phyloP scores from a whole-genome alignment of 2,888 invertebrate species.

The Rhogogaster chlorosoma region DNA sequence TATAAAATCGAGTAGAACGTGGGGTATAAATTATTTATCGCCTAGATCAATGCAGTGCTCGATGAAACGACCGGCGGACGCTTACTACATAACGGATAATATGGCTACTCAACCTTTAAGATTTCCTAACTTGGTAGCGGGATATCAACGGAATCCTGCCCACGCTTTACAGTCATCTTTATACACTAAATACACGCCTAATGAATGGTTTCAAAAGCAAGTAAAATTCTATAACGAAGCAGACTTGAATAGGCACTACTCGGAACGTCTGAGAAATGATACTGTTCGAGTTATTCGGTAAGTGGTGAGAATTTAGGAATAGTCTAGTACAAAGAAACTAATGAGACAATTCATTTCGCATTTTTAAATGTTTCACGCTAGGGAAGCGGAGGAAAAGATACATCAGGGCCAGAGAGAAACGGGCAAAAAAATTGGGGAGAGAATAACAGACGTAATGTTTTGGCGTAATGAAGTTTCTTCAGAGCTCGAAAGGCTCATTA shows the following conservation, averaged over 20 bases:
- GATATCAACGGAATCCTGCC: slow-evolving; percentile 90
- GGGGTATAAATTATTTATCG: not conserved
- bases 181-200: slow-evolving; percentile 94
- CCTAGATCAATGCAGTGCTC: slow-evolving; percentile 85
- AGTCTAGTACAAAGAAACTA: not conserved
- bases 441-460: slow-evolving; percentile 94
- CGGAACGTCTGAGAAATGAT: slow-evolving; percentile 90
- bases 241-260: slow-evolving; percentile 91
- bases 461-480: slow-evolving; percentile 93
- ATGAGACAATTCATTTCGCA: not conserved
- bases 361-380: slow-evolving; percentile 67
- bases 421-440: slow-evolving; percentile 92
- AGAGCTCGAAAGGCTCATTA: slow-evolving; percentile 91
- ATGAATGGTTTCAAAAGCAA: slow-evolving; percentile 91
- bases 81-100: slow-evolving; percentile 80
- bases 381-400: slow-evolving; percentile 90
- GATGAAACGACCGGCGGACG: slow-evolving; percentile 87
- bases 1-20: not conserved
- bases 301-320: slow-evolving; percentile 61
- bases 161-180: slow-evolving; percentile 91
- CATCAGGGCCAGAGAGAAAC: slow-evolving; percentile 90
- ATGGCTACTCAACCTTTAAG: slow-evolving; percentile 89
- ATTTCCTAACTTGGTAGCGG: slow-evolving; percentile 91
- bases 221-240: slow-evolving; percentile 93
- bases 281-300: slow-evolving; percentile 89